Conservation (phyloP, 2,888 invertebrate species). For the Trichogramma dendrolimi region DNA sequence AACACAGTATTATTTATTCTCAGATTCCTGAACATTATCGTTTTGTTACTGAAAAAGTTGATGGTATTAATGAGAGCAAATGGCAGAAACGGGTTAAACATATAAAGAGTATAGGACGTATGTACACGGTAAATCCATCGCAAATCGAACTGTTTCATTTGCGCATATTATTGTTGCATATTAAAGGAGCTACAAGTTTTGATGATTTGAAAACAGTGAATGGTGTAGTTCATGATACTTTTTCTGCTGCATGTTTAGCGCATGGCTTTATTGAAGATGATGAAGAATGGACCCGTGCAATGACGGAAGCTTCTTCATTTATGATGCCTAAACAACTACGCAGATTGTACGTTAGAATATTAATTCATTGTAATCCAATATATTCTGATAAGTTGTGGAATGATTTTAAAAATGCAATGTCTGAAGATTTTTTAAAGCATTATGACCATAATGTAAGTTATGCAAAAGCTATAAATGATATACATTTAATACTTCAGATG, state of each 20-base stretch:
- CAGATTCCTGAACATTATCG: slow-evolving; percentile 23
- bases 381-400: slow-evolving; percentile 29
- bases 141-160: too few relatives aligned
- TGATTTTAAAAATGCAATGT: slow-evolving; percentile 28
- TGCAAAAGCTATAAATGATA: too few relatives aligned
- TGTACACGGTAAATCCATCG: too few relatives aligned
- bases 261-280: slow-evolving; percentile 23
- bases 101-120: slow-evolving; percentile 29
- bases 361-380: slow-evolving; percentile 31
- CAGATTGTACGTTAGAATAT: slow-evolving; percentile 36
- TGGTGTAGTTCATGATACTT: slow-evolving; percentile 30
- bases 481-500: not conserved
- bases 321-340: slow-evolving; percentile 36
- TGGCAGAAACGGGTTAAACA: slow-evolving; percentile 18
- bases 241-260: slow-evolving; percentile 17
- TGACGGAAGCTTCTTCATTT: slow-evolving; percentile 12
- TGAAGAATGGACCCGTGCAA: slow-evolving; percentile 20
- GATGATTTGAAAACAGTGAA: slow-evolving; percentile 36
- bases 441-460: too few relatives aligned
- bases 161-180: slow-evolving; percentile 33
- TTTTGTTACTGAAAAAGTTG: slow-evolving; percentile 11
- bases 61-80: slow-evolving; percentile 3
- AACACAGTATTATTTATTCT: slow-evolving; percentile 15
- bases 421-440: slow-evolving; percentile 24
- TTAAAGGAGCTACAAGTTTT: slow-evolving; percentile 38